Evolutionary conservation across 2,888 invertebrate species (phyloP).

Genomic region (Cheilosia vernalis): DNA sequence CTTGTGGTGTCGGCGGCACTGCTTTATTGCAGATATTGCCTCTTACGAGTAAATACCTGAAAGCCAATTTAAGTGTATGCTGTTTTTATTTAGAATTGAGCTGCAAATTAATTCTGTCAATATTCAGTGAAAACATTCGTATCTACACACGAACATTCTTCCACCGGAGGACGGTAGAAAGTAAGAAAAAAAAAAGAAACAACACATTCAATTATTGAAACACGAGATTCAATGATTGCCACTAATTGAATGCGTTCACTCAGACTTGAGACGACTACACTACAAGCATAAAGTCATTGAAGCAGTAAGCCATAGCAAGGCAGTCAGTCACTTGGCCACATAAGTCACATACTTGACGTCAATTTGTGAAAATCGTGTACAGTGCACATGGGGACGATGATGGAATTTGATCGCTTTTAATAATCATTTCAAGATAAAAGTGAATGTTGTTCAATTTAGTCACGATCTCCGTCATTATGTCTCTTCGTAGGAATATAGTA

Average conservation of each 20-base stretch:
- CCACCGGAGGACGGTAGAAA: neutral
- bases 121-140: conserved; percentile 48
- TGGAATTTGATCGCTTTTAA: conserved; percentile 26
- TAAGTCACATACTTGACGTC: conserved; percentile 49
- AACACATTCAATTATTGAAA: conserved; percentile 48
- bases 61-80: conserved; percentile 49
- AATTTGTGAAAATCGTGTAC: conserved; percentile 22
- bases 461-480: conserved; percentile 27
- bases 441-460: conserved; percentile 69
- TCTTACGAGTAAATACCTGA: conserved; percentile 32
- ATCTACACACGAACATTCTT: conserved; percentile 26
- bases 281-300: conserved; percentile 22
- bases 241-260: conserved; percentile 63
- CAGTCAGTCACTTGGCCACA: conserved; percentile 56
- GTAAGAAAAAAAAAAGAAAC: conserved; percentile 30
- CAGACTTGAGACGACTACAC: conserved; percentile 43
- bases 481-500: conserved; percentile 7
- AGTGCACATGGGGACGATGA: conserved; percentile 23
- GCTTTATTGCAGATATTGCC: conserved; percentile 40
- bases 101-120: conserved; percentile 63
- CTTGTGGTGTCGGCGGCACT: conserved; percentile 30
- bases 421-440: conserved; percentile 62
- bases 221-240: conserved; percentile 71
- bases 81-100: conserved; percentile 24
- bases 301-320: conserved; percentile 43